Evolutionary conservation across 2,113 vertebrate genomes (phyloP).

Genomic region (Nymphicus hollandicus): DNA sequence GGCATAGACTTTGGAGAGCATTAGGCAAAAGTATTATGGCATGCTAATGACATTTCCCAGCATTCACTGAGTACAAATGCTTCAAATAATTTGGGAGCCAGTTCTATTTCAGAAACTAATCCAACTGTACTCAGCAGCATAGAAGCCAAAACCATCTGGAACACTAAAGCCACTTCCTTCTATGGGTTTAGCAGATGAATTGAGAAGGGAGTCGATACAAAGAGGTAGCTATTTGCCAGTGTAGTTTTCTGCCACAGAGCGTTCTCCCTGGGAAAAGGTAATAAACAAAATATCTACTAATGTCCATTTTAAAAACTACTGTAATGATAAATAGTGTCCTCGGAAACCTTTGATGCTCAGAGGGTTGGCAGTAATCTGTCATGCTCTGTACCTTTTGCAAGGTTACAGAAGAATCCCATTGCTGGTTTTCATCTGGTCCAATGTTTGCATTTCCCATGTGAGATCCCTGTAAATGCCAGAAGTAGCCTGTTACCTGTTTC

Average conservation of each 20-base stretch:
- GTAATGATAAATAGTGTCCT: background rate
- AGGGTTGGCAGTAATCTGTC: background rate
- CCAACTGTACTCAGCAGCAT: slow-evolving; percentile 44
- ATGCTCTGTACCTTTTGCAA: background rate
- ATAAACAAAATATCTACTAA: background rate
- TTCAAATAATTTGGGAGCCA: slow-evolving; percentile 65
- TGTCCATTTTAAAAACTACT: background rate
- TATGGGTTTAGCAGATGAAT: slow-evolving; percentile 71
- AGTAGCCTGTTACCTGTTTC: background rate
- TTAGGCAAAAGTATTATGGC: slow-evolving; percentile 58
- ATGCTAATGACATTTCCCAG: slow-evolving; percentile 61
- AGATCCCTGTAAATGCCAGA: background rate
- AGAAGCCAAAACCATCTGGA: slow-evolving; percentile 48
- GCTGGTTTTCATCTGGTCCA: background rate
- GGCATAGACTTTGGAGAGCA: slow-evolving; percentile 46
- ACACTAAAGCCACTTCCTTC: slow-evolving; percentile 56
- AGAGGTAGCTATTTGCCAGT: slow-evolving; percentile 38
- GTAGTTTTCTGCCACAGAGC: background rate
- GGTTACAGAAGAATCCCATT: background rate
- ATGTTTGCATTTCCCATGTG: background rate
- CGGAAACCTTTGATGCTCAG: accelerated
- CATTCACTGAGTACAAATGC: slow-evolving; percentile 23
- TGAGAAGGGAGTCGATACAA: background rate
- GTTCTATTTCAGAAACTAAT: slow-evolving; percentile 64
- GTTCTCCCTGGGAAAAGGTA: background rate